Base-by-base conservation (phyloP, 1,140 invertebrate genomes). In the Pogonus chalceus region DNA sequence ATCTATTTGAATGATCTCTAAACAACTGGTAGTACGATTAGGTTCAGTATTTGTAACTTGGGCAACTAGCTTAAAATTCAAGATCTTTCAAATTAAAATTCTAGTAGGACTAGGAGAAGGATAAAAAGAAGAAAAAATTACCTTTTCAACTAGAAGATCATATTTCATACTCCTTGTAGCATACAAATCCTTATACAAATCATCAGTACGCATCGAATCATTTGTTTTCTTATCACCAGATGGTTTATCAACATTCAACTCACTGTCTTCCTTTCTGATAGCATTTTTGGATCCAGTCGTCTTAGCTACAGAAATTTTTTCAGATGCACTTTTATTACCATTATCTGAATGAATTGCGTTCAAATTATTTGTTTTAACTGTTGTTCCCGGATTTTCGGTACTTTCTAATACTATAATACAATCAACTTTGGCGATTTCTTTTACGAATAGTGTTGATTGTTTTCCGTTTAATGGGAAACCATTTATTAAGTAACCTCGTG, bases 391-490 rank as follows among this genome's bases (percentile, higher is more conserved):
- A 24, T 72, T 69, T 58, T 68, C 68, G 16, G 71, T 69, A 16
- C 74, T 69, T 60, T 73, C 66, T 2, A 76, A 56, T 0, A 70
- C 65, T 3, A 76, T 70, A 1, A 76, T 62, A 56, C 73, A 74
- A 56, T 75, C 72, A 0, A 72, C 72, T 60, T 66, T 69, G 48
- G 73, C 73, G 22, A 76, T 71, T 49, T 74, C 70, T 23, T 65
- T 62, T 52, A 71, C 67, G 57, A 74, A 76, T 22, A 74, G 70
- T 49, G 62, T 64, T 1, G 71, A 70, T 67, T 73, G 72, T 4
- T 68, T 58, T 12, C 64, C 66, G 35, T 71, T 75, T 60, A 67
- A 69, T 9, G 74, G 74, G 60, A 76, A 76, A 1, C 71, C 70
- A 0, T 72, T 69, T 37, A 76, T 54, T n/a, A 76, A 72, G 55